These are phyloP conservation scores for Allacma fusca DNA, from an alignment of 2,888 invertebrate species.

Conservation along the genomic window DNA sequence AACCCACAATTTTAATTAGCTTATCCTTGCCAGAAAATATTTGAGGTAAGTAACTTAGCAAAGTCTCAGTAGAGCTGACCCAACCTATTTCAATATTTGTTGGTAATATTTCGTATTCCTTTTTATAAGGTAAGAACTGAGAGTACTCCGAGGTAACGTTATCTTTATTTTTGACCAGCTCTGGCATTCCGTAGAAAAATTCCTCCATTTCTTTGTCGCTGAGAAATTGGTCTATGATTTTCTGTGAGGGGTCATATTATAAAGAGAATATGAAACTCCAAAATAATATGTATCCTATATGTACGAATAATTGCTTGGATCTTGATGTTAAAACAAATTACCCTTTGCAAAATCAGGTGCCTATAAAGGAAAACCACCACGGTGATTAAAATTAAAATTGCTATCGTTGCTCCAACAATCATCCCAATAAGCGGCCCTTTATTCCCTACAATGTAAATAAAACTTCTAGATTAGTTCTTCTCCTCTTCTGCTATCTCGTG, in stretches of 20 bases:
- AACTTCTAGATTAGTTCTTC: neutral
- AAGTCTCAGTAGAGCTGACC: too few relatives aligned
- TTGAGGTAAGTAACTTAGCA: too few relatives aligned
- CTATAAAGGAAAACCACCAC: conserved; percentile 29
- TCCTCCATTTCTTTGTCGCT: conserved; percentile 55
- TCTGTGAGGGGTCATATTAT: neutral
- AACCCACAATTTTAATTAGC: too few relatives aligned
- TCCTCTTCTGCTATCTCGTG: too few relatives aligned
- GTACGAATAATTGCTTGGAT: too few relatives aligned
- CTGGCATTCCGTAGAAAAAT: conserved; percentile 54
- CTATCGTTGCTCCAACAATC: conserved; percentile 34
- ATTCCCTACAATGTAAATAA: neutral
- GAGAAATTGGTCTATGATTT: conserved; percentile 45
- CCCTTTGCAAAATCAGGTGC: conserved; percentile 9
- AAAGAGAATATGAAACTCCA: too few relatives aligned
- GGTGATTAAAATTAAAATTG: conserved; percentile 43
- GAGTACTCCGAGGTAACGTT: conserved; percentile 50
- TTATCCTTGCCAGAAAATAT: too few relatives aligned
- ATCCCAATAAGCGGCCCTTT: conserved; percentile 35
- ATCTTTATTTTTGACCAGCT: conserved; percentile 46
- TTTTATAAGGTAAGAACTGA: conserved; percentile 51
- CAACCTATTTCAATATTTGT: conserved; percentile 50
- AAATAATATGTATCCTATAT: too few relatives aligned
- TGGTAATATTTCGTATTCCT: conserved; percentile 53
- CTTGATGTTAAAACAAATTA: neutral